Conservation (phyloP, 2,888 invertebrate species). For the Arenicola marina region DNA sequence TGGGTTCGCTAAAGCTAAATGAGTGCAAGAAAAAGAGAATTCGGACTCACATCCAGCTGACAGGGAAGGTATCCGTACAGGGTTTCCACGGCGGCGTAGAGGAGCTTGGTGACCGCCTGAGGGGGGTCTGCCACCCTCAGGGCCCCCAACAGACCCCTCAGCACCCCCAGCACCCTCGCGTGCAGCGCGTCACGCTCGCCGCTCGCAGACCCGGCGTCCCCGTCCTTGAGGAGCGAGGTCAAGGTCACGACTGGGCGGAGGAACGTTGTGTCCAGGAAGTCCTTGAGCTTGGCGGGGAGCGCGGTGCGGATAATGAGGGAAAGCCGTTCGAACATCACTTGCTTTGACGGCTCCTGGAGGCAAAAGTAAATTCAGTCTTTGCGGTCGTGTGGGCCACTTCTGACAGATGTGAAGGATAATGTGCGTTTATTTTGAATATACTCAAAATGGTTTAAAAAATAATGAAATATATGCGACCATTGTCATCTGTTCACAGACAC, state of each 20-base stretch:
- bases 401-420: too few relatives aligned
- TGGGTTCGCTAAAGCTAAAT: too few relatives aligned
- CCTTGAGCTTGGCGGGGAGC: slow-evolving; percentile 11
- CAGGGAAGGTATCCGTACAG: slow-evolving; percentile 27
- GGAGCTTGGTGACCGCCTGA: slow-evolving; percentile 39
- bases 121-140: slow-evolving; percentile 48
- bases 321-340: slow-evolving; percentile 6
- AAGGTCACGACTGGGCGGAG: neutral
- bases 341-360: neutral
- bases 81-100: slow-evolving; percentile 36
- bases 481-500: too few relatives aligned
- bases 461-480: too few relatives aligned
- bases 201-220: neutral
- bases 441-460: too few relatives aligned
- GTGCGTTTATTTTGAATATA: too few relatives aligned
- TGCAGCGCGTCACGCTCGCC: neutral
- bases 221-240: neutral
- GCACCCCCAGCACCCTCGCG: neutral
- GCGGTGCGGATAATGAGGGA: slow-evolving; percentile 12
- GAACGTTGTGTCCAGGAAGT: slow-evolving; percentile 11
- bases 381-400: too few relatives aligned
- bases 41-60: slow-evolving; percentile 7
- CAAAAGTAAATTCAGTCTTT: neutral
- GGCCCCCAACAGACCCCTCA: slow-evolving; percentile 41
- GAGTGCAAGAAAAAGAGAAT: neutral